A percentile compares a stretch with the other conserved stretches of the same genome.
These are phyloP conservation scores for Acrobasis suavella DNA, from an alignment of 2,888 invertebrate genomes.

Conservation along the genomic window DNA sequence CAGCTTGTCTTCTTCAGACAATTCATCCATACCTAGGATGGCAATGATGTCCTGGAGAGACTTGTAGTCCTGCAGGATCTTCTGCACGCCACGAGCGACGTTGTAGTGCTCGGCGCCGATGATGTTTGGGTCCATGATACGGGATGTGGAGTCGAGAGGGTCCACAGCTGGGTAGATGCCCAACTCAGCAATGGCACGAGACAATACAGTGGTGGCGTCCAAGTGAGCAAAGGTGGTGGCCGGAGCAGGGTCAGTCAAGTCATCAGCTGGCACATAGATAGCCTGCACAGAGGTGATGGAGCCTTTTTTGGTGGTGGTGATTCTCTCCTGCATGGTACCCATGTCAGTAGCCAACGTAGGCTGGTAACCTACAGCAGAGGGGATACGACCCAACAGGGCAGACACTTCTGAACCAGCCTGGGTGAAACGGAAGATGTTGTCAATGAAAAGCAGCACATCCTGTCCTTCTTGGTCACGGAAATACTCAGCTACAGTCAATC, in stretches of 20 bases:
- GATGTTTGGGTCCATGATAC: constrained; percentile 96
- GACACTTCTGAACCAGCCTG: constrained; percentile 96
- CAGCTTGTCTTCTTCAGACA: constrained; percentile 97
- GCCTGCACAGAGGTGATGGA: constrained; percentile 98
- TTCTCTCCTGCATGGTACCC: constrained; percentile 99
- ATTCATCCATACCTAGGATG: constrained; percentile 91
- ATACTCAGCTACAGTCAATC: constrained; percentile 96
- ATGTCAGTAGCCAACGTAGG: constrained; percentile 98
- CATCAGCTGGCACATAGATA: constrained; percentile 97
- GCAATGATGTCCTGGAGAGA: constrained; percentile 94
- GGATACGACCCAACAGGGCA: constrained; percentile 96
- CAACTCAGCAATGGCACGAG: constrained; percentile 95
- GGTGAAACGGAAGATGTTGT: constrained; percentile 98
- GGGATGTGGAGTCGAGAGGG: constrained; percentile 96
- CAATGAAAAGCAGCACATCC: constrained; percentile 96
- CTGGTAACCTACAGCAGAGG: constrained; percentile 97
- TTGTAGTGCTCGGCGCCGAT: constrained; percentile 95
- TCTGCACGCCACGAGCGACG: constrained; percentile 95
- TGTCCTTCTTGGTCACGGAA: constrained; percentile 98
- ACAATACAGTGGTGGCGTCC: constrained; percentile 97
- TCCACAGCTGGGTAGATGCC: constrained; percentile 98
- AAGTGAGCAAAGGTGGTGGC: constrained; percentile 98
- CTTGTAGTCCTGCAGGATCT: constrained; percentile 93
- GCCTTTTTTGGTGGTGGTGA: constrained; percentile 96
- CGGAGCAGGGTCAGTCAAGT: constrained; percentile 97